Percentiles rank a stretch among this genome's conserved stretches.
Evolutionary conservation across 2,888 invertebrate genomes (phyloP).

Genomic region (Andricus curvator): DNA sequence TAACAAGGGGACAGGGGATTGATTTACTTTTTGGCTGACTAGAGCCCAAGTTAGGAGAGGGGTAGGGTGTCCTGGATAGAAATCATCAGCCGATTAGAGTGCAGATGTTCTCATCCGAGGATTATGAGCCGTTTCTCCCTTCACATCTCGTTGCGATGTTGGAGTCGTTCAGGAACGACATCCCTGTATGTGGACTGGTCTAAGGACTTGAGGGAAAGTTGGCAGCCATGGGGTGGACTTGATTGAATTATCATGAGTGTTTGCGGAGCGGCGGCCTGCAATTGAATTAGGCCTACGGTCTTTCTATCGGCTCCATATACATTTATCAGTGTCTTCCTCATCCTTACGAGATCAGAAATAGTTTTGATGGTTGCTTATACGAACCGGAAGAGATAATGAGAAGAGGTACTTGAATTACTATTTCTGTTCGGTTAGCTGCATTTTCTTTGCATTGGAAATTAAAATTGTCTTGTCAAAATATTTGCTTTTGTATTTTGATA

Average conservation of each 20-base stretch:
- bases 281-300: conserved; percentile 73
- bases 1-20: conserved; percentile 51
- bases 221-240: conserved; percentile 63
- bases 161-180: conserved; percentile 37
- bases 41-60: conserved; percentile 44
- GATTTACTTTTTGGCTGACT: conserved; percentile 58
- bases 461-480: neutral
- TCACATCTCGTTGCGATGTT: conserved; percentile 40
- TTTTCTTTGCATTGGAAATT: conserved; percentile 2
- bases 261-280: conserved; percentile 76
- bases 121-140: conserved; percentile 70
- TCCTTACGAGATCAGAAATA: neutral
- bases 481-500: too few relatives aligned
- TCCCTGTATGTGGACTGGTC: neutral
- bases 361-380: neutral
- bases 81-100: conserved; percentile 77
- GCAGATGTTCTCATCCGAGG: conserved; percentile 76
- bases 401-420: neutral
- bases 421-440: neutral
- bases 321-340: conserved; percentile 50
- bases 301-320: conserved; percentile 47
- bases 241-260: conserved; percentile 79
- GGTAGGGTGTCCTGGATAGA: conserved; percentile 51
- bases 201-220: conserved; percentile 46
- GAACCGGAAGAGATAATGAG: neutral